Evolutionary conservation across 2,888 invertebrate species (phyloP).

Genomic region (Caenorhabditis zanzibari): DNA sequence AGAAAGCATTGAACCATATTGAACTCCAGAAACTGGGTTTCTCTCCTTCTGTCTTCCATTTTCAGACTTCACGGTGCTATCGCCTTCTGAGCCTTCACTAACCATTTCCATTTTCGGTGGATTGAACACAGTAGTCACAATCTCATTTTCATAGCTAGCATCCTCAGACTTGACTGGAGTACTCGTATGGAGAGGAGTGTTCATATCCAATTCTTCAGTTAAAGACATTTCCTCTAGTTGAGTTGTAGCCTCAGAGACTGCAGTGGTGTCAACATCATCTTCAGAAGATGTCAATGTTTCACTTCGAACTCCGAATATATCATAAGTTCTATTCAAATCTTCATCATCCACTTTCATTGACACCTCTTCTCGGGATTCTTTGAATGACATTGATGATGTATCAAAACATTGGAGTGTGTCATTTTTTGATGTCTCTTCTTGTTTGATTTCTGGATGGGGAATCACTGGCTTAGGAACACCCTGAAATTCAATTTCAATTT

Average conservation of each 20-base stretch:
- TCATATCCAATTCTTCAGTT: neutral
- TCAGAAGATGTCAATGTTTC: slow-evolving; percentile 18
- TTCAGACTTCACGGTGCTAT: too few species aligned
- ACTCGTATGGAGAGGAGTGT: slow-evolving; percentile 3
- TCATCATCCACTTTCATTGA: neutral
- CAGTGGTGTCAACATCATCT: neutral
- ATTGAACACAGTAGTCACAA: too few species aligned
- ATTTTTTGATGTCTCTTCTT: neutral
- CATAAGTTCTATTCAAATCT: neutral
- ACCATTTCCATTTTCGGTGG: too few species aligned
- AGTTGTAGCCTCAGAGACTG: neutral
- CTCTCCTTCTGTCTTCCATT: neutral
- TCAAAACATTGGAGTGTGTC: neutral
- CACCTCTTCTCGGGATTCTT: neutral
- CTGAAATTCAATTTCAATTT: neutral
- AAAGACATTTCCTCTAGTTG: slow-evolving; percentile 11
- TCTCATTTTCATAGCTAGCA: neutral
- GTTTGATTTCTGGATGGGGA: neutral
- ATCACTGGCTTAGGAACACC: neutral
- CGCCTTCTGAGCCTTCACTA: too few species aligned
- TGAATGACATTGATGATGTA: neutral
- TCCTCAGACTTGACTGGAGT: slow-evolving; percentile 6
- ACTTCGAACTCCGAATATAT: neutral
- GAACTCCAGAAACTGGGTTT: neutral
- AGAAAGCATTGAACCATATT: too few species aligned